Base-by-base conservation (phyloP, 92 coral and sea anemone genomes). In the Nematostella vectensis region DNA sequence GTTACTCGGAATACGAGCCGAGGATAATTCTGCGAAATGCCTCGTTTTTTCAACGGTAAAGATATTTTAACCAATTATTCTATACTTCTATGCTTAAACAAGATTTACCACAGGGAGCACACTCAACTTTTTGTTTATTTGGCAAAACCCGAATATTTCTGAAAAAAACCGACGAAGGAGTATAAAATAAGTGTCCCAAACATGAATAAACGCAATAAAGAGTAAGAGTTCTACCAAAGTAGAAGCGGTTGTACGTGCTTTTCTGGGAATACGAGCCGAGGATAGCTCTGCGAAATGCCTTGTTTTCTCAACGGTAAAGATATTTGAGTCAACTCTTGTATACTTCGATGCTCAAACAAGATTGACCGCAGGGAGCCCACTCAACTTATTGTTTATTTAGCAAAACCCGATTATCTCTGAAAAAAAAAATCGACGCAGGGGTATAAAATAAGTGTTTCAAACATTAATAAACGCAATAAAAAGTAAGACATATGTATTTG, bases 41-140 rank as follows among this genome's bases (percentile, higher is more conserved):
- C 97, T 89, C 2, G 91, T 89, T 50, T 89, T 89, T 57, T 89
- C 97, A 0, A 89, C 97, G 38, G 97, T 89, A 61, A 72, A 80
- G 58, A 23, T n/a, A n/a, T n/a, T n/a, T n/a, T n/a, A n/a, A 3
- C 11, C 25, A 3, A 19, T 6, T 10, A 45, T 27, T 0, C 38
- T 18, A 16, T 17, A 1, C 47, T 62, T 20, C 16, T 20, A 11
- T 12, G 25, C 27, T 9, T 20, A 48, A 48, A 8, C 18, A n/a
- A 48, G 10, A 48, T 9, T n/a, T 48, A 9, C 18, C 18, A 48
- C 25, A 48, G 25, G n/a, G n/a, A n/a, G n/a, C n/a, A n/a, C n/a
- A n/a, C n/a, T n/a, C n/a, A n/a, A n/a, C n/a, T n/a, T n/a, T n/a
- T n/a, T n/a, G n/a, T n/a, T n/a, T n/a, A n/a, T n/a, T n/a, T n/a